These are phyloP conservation scores for Etheostoma spectabile DNA, from an alignment of 2,113 vertebrate species.

Conservation along the genomic window DNA sequence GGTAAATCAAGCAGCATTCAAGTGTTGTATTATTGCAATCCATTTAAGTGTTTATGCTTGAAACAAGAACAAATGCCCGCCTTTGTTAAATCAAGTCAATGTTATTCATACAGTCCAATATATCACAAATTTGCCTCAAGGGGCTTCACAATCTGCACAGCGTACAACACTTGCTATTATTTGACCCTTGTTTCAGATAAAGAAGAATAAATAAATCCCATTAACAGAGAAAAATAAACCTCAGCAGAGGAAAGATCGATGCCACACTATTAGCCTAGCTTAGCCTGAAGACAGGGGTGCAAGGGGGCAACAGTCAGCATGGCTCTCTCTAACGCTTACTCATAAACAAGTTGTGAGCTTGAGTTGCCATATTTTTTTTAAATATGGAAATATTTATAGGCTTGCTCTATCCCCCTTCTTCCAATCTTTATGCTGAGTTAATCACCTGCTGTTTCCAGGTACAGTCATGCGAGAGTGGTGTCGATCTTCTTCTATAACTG, in stretches of 20 bases:
- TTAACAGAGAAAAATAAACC: no score
- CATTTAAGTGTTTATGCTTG: not conserved
- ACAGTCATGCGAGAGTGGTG: not conserved
- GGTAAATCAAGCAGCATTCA: slow-evolving; percentile 37
- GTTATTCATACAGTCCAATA: not conserved
- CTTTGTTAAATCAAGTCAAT: slow-evolving; percentile 5
- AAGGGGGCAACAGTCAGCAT: not conserved
- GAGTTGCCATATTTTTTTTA: not conserved
- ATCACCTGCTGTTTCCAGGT: not conserved
- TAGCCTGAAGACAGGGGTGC: not conserved
- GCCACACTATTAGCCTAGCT: slow-evolving; percentile 14
- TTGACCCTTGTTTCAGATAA: no score
- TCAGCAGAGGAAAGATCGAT: not conserved
- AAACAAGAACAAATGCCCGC: not conserved
- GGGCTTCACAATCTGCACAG: not conserved
- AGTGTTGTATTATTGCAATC: slow-evolving; percentile 1
- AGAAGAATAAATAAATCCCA: no score
- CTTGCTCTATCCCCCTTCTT: not conserved
- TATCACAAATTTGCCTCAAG: not conserved
- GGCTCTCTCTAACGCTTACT: not conserved
- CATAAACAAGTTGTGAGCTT: not conserved
- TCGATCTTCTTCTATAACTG: not conserved
- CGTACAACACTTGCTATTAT: no score
- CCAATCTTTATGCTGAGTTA: slow-evolving; percentile 1
- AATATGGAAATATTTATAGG: not conserved